phyloP scores from a whole-genome alignment of 2,888 invertebrate species.

The Acanthopleura granulata region DNA sequence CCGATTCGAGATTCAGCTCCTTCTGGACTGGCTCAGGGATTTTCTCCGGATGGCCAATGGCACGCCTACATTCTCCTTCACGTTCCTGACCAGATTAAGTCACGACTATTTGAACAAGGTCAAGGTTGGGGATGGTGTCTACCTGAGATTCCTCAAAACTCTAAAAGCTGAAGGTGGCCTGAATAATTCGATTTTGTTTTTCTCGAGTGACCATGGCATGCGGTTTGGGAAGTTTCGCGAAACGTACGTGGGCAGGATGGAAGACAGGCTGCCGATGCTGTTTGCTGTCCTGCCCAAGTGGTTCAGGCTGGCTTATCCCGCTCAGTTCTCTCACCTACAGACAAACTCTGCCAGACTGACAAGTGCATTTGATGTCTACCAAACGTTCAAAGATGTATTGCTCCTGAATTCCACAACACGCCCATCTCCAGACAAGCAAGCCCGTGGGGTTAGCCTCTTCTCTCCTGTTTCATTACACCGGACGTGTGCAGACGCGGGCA shows the following conservation, averaged over 20 bases:
- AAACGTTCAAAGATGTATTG: conserved; percentile 79
- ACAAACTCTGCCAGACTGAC: conserved; percentile 78
- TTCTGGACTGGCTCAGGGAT: conserved; percentile 75
- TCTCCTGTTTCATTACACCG: conserved; percentile 79
- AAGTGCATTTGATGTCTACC: conserved; percentile 86
- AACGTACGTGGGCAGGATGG: conserved; percentile 82
- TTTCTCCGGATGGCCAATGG: conserved; percentile 75
- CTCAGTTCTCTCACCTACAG: conserved; percentile 77
- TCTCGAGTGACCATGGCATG: conserved; percentile 89
- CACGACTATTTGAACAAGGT: conserved; percentile 88
- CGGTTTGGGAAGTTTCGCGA: conserved; percentile 85
- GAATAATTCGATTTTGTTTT: conserved; percentile 43
- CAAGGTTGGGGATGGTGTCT: conserved; percentile 78
- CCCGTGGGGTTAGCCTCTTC: conserved; percentile 77
- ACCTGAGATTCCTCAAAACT: conserved; percentile 74
- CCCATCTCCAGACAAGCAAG: background rate
- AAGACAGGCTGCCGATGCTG: conserved; percentile 87
- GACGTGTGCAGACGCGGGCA: conserved; percentile 83
- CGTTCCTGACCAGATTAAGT: conserved; percentile 86
- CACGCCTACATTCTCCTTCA: conserved; percentile 82
- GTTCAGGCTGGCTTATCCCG: conserved; percentile 77
- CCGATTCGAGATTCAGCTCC: conserved; percentile 79
- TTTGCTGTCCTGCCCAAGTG: conserved; percentile 80
- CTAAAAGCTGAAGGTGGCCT: conserved; percentile 51
- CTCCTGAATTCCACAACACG: conserved; percentile 27